Percentiles rank a stretch among this genome's conserved stretches.
Evolutionary conservation across 1,140 invertebrate species (phyloP).

Genomic region (Schlechtendalia chinensis): DNA sequence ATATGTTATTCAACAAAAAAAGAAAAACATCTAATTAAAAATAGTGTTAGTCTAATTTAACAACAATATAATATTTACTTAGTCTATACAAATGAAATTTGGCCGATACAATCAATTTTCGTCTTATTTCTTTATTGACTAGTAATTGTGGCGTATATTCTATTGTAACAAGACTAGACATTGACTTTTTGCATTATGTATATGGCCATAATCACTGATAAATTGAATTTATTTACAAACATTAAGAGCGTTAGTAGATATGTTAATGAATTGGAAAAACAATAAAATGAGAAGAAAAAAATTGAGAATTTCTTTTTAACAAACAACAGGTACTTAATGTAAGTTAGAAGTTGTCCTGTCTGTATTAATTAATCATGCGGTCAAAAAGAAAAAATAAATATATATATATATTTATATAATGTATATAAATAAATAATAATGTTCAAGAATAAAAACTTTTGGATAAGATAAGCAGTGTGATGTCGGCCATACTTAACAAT

Average conservation of each 20-base stretch:
- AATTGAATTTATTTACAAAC: conserved; percentile 36
- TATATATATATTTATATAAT: too few species aligned
- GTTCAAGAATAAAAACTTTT: conserved; percentile 19
- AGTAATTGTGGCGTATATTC: conserved; percentile 43
- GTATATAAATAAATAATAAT: conserved; percentile 5
- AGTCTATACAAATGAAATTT: conserved; percentile 38
- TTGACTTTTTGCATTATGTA: conserved; percentile 21
- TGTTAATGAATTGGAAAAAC: conserved; percentile 29
- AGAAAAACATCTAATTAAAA: conserved; percentile 36
- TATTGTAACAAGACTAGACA: conserved; percentile 39
- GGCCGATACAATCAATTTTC: conserved; percentile 40
- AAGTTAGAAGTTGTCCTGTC: conserved; percentile 17
- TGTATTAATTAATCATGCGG: conserved; percentile 12
- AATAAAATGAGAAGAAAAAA: conserved; percentile 5
- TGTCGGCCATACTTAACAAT: conserved; percentile 34
- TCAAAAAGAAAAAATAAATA: neutral
- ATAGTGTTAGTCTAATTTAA: conserved; percentile 44
- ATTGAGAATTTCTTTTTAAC: neutral
- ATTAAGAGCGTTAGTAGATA: conserved; percentile 36
- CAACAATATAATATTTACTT: conserved; percentile 42
- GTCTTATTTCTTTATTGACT: conserved; percentile 47
- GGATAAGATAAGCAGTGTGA: conserved; percentile 21
- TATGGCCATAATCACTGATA: conserved; percentile 15
- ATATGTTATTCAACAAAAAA: conserved; percentile 35
- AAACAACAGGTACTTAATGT: conserved; percentile 1